Base-by-base conservation (phyloP, 1,140 invertebrate genomes). In the Drosophila sp. region DNA sequence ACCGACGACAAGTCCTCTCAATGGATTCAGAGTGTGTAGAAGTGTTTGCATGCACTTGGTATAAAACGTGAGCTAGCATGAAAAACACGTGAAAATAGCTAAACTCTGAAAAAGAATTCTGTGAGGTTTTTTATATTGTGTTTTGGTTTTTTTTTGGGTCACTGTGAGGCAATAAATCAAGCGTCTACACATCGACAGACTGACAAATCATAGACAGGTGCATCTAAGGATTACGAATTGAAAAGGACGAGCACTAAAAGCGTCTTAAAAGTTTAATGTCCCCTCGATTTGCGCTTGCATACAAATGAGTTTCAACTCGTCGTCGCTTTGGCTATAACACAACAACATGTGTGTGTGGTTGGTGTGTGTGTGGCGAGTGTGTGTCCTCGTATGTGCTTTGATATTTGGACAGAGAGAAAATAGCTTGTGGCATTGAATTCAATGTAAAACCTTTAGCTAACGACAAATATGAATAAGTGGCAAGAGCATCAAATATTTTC, bases 181-280 rank as follows among this genome's bases (percentile, higher is more conserved):
- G 57, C 69, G 60, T 66, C 41, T 30, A 61, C 79, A 69, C 67
- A 76, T 81, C 68, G 72, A 71, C 67, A 70, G 74, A 72, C 79
- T 72, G 66, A 72, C 71, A 76, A 87, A 86, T 86, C 82, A 86
- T 78, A 82, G 75, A 57, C 78, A 47, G 70, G 64, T 57, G 17
- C 41, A 38, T 30, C 71, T 79, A 76, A 17, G 73, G 73, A 76
- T 76, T 76, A 76, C 66, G 79, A 87, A 87, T 68, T 70, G 79
- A 79, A 72, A 80, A 79, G 82, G 74, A 78, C 65, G 63, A 72
- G 83, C 75, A 86, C 79, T 86, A 85, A 82, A 86, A 86, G 82
- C 75, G 72, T 87, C 82, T 87, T 86, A 79, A 86, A 87, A 86
- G 82, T 86, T 79, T 82, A 86, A 86, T 87, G 82, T 76, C 79